A percentile compares a stretch with the other conserved stretches of the same genome.
These are phyloP conservation scores for Cynoglossus semilaevis DNA, from an alignment of 2,113 vertebrate genomes.

Conservation along the genomic window DNA sequence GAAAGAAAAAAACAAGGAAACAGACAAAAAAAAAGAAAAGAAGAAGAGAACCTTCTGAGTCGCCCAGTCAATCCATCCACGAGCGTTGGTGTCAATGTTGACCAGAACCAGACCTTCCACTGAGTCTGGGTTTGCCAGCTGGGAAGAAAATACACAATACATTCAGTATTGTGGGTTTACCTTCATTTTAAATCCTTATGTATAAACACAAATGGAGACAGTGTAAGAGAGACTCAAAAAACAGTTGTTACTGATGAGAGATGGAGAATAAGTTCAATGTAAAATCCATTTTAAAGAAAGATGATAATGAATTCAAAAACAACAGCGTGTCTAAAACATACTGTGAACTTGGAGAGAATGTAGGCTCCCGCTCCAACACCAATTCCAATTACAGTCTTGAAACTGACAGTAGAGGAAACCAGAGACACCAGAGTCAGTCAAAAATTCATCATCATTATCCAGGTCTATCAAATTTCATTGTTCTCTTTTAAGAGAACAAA, in stretches of 20 bases:
- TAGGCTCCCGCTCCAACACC: conserved; percentile 90
- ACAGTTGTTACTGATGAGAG: not conserved
- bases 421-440: not conserved
- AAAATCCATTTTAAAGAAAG: too few species aligned
- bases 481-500: not conserved
- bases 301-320: not conserved
- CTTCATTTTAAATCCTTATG: too few species aligned
- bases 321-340: conserved; percentile 60
- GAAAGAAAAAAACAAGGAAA: not conserved
- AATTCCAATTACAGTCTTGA: conserved; percentile 85
- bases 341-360: conserved; percentile 83
- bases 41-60: conserved; percentile 82
- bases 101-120: conserved; percentile 90
- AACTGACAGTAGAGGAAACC: conserved; percentile 70
- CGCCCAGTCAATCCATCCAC: conserved; percentile 94
- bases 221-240: not conserved
- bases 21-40: not conserved
- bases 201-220: too few species aligned
- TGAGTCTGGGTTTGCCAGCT: conserved; percentile 82
- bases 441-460: too few species aligned
- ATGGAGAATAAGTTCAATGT: too few species aligned
- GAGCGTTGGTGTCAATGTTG: conserved; percentile 87
- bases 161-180: not conserved
- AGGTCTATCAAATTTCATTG: too few species aligned
- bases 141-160: not conserved